Evolutionary conservation across 2,113 vertebrate species (phyloP).

Genomic region (Chitala chitala): DNA sequence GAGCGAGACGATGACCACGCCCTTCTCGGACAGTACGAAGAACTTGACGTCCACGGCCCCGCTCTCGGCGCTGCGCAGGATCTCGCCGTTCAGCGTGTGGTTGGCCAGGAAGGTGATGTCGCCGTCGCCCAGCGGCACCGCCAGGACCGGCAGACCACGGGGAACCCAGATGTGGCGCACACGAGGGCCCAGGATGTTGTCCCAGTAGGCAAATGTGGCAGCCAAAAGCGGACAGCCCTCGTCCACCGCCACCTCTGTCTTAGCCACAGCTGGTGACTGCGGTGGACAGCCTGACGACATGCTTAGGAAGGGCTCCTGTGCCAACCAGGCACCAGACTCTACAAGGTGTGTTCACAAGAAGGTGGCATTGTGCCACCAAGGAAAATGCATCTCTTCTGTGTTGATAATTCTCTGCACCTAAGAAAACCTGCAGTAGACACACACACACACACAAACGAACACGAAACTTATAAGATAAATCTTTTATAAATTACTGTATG

Average conservation of each 20-base stretch:
- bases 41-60: slow-evolving; percentile 96
- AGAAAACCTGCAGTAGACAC: too few species aligned
- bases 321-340: neutral
- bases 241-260: slow-evolving; percentile 80
- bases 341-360: neutral
- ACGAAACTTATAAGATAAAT: too few species aligned
- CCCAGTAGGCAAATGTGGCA: slow-evolving; percentile 97
- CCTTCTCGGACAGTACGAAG: slow-evolving; percentile 92
- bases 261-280: slow-evolving; percentile 91
- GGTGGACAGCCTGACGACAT: slow-evolving; percentile 91
- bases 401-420: too few species aligned
- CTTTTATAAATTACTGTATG: too few species aligned
- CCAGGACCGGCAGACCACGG: slow-evolving; percentile 67
- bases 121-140: slow-evolving; percentile 77
- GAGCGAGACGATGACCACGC: slow-evolving; percentile 92
- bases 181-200: slow-evolving; percentile 93
- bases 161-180: slow-evolving; percentile 94
- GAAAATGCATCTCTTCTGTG: too few species aligned
- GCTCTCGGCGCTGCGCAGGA: slow-evolving; percentile 89
- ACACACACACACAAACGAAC: too few species aligned
- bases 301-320: neutral
- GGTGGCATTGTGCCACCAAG: neutral
- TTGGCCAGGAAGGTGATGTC: slow-evolving; percentile 96
- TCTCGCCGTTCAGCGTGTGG: slow-evolving; percentile 95
- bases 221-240: slow-evolving; percentile 89